These are phyloP conservation scores for Lucinisca nassula DNA, from an alignment of 2,888 invertebrate genomes.

Conservation along the genomic window DNA sequence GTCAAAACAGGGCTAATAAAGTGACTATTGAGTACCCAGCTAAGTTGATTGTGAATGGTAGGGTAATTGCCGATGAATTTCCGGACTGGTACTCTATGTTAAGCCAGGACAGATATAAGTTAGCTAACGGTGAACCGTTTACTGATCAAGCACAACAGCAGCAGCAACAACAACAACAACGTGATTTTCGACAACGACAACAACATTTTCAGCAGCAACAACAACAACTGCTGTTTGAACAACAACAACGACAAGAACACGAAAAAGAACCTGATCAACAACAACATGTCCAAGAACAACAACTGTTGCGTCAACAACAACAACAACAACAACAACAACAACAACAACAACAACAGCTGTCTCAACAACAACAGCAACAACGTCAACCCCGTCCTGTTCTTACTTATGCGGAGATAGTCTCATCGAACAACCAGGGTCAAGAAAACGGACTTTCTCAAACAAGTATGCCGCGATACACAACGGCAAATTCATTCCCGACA, in stretches of 20 bases:
- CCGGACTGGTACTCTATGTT: neutral
- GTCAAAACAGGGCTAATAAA: neutral
- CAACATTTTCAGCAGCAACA: neutral
- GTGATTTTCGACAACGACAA: neutral
- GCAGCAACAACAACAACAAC: neutral
- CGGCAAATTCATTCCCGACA: neutral
- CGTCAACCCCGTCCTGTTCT: neutral
- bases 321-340: neutral
- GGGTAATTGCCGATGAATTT: conserved; percentile 14
- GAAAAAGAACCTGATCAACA: neutral
- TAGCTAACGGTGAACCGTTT: neutral
- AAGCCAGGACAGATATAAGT: neutral
- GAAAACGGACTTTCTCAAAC: too few species aligned
- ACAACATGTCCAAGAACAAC: too few species aligned
- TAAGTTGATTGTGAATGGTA: conserved; percentile 13
- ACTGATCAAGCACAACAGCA: neutral
- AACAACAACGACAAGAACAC: neutral
- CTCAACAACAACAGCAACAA: too few species aligned
- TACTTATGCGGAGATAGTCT: neutral
- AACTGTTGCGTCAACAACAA: too few species aligned
- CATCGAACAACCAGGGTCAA: neutral
- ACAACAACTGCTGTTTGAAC: neutral
- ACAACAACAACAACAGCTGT: too few species aligned
- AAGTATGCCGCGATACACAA: neutral
- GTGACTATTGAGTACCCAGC: conserved; percentile 24